Percentiles rank a stretch among this genome's conserved stretches.
These are phyloP conservation scores for Ptilorrhoa leucosticta DNA, from an alignment of 2,113 vertebrate genomes.

Conservation along the genomic window DNA sequence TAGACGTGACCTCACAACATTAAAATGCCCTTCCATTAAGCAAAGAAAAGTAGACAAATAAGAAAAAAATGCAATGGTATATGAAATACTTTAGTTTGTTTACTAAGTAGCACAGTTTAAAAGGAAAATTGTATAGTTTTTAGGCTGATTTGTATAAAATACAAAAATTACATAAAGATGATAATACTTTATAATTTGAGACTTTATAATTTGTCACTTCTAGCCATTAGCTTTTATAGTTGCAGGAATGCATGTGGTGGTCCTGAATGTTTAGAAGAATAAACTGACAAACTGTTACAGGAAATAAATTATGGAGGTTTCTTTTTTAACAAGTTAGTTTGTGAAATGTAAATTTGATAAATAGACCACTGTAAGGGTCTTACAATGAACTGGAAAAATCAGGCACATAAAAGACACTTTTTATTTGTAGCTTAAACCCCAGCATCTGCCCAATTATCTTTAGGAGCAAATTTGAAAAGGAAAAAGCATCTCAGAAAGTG, in stretches of 20 bases:
- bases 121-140: background rate
- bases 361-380: background rate
- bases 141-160: background rate
- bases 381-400: background rate
- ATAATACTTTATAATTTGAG: background rate
- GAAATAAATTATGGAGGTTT: background rate
- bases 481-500: background rate
- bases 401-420: background rate
- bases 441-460: background rate
- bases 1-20: background rate
- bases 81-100: background rate
- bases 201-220: background rate
- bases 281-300: background rate
- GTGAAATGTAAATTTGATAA: background rate
- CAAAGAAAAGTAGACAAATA: background rate
- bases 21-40: background rate
- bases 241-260: background rate
- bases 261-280: background rate
- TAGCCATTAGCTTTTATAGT: background rate
- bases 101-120: background rate
- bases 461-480: background rate
- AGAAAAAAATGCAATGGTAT: background rate
- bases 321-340: background rate
- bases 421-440: background rate
- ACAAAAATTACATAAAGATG: background rate